Evolutionary conservation across 2,888 invertebrate species (phyloP), one percentile per base, ranked within the genome.

Genomic region (Gymnoscelis rufifasciata): DNA sequence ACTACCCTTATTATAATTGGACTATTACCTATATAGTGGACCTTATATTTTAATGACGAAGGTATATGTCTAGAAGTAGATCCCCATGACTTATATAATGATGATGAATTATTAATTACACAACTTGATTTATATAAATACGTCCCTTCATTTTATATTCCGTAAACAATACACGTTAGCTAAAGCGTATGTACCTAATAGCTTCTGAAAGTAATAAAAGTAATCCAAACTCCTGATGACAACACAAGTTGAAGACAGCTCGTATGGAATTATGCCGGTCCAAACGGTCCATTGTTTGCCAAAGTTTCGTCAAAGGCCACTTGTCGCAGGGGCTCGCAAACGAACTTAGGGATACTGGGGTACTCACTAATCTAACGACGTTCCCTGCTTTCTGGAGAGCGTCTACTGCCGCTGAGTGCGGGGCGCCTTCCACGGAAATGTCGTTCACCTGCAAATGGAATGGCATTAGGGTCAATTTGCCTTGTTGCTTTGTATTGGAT

Each of bases 371-470:
- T 87, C 94, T 94, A 62, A 99, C 98, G 63, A 93, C 92, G 81
- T 97, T 96, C 62, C 99, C 98, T 43, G 99, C 97, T 74, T 94
- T 93, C 87, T 99, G 99, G 60, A 99, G 92, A 29, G 98, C 98
- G 66, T 98, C 97, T 37, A 99, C 99, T 43, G 99, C 98, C 30
- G 93, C 91, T 31, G 97, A 94, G 83, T 99, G 99, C 13, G 96
- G 95, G 39, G 97, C 98, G 69, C 97, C 95, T 60, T 96, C 95
- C 59, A 97, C 95, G 52, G 96, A 93, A 46, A 94, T 93, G 68
- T 97, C 97, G 86, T 99, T 99, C 57, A 98, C 97, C 84, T 95
- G 92, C 36, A 48, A 52, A 38, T 19, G 2, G 5, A 19, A 19
- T 2, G 19, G 19, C 2, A 19, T 19, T 19, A 19, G 19, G 2